Evolutionary conservation across 2,797 vertebrate genomes (phyloP).

Genomic region (Paedocypris micromegethes): DNA sequence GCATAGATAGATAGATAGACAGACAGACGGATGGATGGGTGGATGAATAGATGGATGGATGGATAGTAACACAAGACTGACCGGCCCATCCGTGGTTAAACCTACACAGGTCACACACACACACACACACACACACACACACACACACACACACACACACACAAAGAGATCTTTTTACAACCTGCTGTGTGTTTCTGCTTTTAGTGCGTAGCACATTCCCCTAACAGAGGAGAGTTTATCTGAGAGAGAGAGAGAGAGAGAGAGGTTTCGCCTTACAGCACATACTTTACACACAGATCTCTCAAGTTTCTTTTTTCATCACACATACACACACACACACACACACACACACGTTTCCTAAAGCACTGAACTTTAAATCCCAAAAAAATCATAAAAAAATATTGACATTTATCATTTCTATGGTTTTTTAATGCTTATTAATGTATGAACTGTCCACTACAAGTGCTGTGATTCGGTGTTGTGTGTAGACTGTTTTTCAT

Average conservation of each 20-base stretch:
- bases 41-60: too few relatives aligned
- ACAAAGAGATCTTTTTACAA: conserved; percentile 47
- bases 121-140: not conserved
- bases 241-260: conserved; percentile 63
- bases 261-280: conserved; percentile 71
- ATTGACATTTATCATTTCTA: too few relatives aligned
- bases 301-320: conserved; percentile 62
- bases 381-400: not conserved
- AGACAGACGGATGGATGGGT: too few relatives aligned
- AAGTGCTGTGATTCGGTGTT: too few relatives aligned
- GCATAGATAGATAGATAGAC: too few relatives aligned
- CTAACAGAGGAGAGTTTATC: conserved; percentile 24
- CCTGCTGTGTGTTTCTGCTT: conserved; percentile 49
- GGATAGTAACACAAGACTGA: not conserved
- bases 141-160: not conserved
- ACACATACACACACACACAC: conserved; percentile 53
- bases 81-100: not conserved
- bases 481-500: too few relatives aligned
- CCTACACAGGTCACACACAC: not conserved
- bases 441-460: too few relatives aligned
- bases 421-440: too few relatives aligned
- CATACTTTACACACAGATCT: conserved; percentile 73
- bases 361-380: not conserved
- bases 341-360: not conserved
- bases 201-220: conserved; percentile 46